Base-by-base conservation (phyloP, 2,113 vertebrate species). In the Crocuta crocuta region DNA sequence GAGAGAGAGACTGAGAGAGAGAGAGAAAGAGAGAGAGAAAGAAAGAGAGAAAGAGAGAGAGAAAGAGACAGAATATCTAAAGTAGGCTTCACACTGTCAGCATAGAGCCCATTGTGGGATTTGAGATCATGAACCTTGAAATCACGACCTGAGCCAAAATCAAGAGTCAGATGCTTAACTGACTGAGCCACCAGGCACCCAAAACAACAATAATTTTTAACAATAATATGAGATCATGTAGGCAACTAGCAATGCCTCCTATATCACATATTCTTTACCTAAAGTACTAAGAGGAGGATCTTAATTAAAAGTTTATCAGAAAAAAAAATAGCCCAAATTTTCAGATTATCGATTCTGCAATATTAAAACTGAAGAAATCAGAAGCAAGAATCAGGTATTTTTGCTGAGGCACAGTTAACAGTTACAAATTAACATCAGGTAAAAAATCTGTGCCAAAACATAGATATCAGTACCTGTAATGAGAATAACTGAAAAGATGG, bases 281-380 rank as follows among this genome's bases (percentile, higher is more conserved):
- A 33, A 91, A 91, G 45, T 61, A 94, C 55, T 73, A 53, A n/a
- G 15, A 48, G 17, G 13, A 23, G 3, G 13, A 66, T 61, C 10
- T 28, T 19, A 45, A 70, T 82, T 87, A 61, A 48, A 91, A 61
- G 4, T 31, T 68, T 91, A 9, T 71, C 53, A 84, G 61, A 35
- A 35, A 71, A 39, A 55, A 83, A 96, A 84, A 84, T 7, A 79
- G 4, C 11, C 71, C 61, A 73, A 89, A 66, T 89, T 2, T 89
- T 80, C 31, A 86, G 7, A 80, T 53, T 81, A 12, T 84, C 28
- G 81, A 0, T 35, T 68, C 21, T 73, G 5, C 21, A 68, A 48
- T 50, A 78, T 39, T 66, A 87, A 82, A 95, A 95, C 39, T 76
- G 43, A 91, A 79, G 50, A 79, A 82, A 82, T 33, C 16, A 87